Percentiles rank a stretch among this genome's conserved stretches.
Conservation (phyloP, 2,797 vertebrate species). For the Megalops cyprinoides region DNA sequence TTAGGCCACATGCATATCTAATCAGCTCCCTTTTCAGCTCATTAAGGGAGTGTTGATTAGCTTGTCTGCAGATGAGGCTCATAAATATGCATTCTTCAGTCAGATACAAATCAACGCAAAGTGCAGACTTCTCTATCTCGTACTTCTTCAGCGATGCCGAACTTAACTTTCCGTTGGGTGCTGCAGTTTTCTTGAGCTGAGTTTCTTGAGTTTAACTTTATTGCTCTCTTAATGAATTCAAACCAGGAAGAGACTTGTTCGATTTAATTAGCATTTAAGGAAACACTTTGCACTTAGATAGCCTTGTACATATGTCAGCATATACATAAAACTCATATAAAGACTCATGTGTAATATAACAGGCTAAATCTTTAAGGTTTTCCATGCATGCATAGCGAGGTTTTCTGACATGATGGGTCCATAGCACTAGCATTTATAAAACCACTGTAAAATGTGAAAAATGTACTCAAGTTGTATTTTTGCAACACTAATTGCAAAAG, state of each 20-base stretch:
- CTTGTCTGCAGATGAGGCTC: conserved; percentile 23
- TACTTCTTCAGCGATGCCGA: background rate
- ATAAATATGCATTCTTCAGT: conserved; percentile 23
- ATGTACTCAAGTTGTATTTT: background rate
- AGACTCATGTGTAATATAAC: too few relatives aligned
- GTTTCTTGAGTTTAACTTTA: background rate
- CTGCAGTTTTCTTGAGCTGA: background rate
- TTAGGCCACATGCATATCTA: background rate
- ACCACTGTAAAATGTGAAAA: background rate
- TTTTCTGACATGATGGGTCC: too few relatives aligned
- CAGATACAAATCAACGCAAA: background rate
- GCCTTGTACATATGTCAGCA: background rate
- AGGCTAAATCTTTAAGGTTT: too few relatives aligned
- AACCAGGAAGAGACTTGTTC: too few relatives aligned
- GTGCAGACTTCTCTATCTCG: background rate
- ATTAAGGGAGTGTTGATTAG: conserved; percentile 6
- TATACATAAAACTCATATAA: background rate
- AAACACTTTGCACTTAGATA: too few relatives aligned
- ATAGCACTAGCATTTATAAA: background rate
- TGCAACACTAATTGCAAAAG: background rate
- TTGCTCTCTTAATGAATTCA: background rate
- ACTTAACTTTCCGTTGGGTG: background rate
- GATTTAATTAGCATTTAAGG: too few relatives aligned
- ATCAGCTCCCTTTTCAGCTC: conserved; percentile 9
- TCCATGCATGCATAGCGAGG: too few relatives aligned